Evolutionary conservation across 2,888 invertebrate species (phyloP), one percentile per base, ranked within the genome.

Genomic region (Andrena bucephala): DNA sequence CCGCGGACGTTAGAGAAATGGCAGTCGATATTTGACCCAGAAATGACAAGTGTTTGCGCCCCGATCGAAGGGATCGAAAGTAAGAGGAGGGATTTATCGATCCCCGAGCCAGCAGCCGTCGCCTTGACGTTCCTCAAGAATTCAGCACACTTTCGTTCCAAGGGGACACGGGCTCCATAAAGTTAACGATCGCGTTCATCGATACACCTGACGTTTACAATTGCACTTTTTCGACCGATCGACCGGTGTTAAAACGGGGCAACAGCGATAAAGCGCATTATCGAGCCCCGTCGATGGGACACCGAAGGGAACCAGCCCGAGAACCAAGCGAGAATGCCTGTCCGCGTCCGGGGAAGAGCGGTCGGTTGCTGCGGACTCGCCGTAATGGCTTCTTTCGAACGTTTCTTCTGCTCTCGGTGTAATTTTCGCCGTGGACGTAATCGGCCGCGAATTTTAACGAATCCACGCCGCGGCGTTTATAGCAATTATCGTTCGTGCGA

Each of bases 201-300:
- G 69, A 74, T 66, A 67, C 81, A 69, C 70, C 72, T 80, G 80
- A 82, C 80, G 59, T 75, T 75, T 77, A 52, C 69, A 83, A 70
- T 86, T 65, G 80, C 66, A 71, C 42, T 75, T 73, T 82, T 85
- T 79, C 67, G 27, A 27, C 52, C 36, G 67, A 71, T 72, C 74
- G 75, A 74, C 71, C 78, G 76, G 77, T 63, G 60, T 63, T 42
- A 57, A 65, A 67, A 70, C 77, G 74, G 74, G 66, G 62, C 67
- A 29, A 50, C 67, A 42, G 27, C 84, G 83, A 86, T 86, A 83
- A 86, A 86, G 63, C 78, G 79, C 78, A 83, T 83, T 78, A 78
- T 73, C 80, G 83, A 73, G 66, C 42, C 75, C 73, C 66, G 27
- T 66, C 70, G 77, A 74, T 54, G 67, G 54, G 68, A 60, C 66